Evolutionary conservation across 2,113 vertebrate species (phyloP).

Genomic region (Tapirus terrestris): DNA sequence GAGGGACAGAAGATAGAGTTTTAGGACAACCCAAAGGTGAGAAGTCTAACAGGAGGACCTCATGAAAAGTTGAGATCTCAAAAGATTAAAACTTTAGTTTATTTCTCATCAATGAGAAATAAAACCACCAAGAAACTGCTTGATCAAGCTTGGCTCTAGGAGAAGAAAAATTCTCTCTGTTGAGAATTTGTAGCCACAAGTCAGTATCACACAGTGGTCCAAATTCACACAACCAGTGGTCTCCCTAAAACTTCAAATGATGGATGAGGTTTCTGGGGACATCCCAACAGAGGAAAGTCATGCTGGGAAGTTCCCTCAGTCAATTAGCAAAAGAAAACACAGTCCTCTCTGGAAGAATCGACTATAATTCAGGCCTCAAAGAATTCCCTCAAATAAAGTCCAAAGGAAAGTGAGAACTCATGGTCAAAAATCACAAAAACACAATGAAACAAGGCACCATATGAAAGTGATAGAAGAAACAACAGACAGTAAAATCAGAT

Average conservation of each 20-base stretch:
- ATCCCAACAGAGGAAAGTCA: neutral
- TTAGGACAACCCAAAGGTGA: neutral
- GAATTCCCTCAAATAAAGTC: neutral
- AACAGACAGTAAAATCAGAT: neutral
- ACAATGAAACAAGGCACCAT: neutral
- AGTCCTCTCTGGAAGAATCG: neutral
- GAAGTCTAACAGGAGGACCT: neutral
- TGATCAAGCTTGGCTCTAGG: neutral
- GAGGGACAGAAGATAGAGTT: neutral
- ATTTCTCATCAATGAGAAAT: neutral
- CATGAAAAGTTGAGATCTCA: neutral
- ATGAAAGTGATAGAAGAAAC: neutral
- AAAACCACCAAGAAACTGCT: neutral
- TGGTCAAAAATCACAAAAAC: neutral
- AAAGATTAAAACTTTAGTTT: neutral
- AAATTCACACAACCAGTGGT: neutral
- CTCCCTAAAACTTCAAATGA: neutral
- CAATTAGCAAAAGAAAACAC: neutral
- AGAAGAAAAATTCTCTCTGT: neutral
- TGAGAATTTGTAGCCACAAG: neutral
- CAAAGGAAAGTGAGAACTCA: neutral
- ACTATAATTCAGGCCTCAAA: neutral
- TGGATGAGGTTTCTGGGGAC: neutral
- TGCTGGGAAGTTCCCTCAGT: neutral
- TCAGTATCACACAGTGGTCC: neutral